phyloP scores from a whole-genome alignment of 1,140 invertebrate species.

The Argopecten irradians region DNA sequence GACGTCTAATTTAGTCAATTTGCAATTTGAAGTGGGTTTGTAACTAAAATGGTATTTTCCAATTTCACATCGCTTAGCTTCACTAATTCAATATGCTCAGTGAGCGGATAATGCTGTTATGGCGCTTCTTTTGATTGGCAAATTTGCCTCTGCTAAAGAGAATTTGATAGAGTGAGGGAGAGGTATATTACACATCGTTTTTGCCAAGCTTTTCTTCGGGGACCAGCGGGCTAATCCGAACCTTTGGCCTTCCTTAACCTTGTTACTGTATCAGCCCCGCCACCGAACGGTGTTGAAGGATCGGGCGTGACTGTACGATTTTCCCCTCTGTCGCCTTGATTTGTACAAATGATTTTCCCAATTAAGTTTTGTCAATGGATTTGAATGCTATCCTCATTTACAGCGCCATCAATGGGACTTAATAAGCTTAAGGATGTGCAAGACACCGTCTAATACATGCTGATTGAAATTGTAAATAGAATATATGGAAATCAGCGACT shows the following conservation, averaged over 20 bases:
- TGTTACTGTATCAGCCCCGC: slow-evolving; percentile 35
- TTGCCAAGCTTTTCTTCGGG: slow-evolving; percentile 36
- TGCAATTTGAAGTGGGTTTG: slow-evolving; percentile 55
- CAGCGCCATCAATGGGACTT: slow-evolving; percentile 43
- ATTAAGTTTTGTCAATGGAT: slow-evolving; percentile 44
- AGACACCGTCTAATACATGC: slow-evolving; percentile 49
- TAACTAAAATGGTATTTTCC: slow-evolving; percentile 57
- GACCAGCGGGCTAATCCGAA: slow-evolving; percentile 37
- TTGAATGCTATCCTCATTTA: slow-evolving; percentile 39
- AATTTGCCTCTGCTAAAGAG: slow-evolving; percentile 47
- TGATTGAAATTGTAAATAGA: slow-evolving; percentile 54
- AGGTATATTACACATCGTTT: slow-evolving; percentile 38
- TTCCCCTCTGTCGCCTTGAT: slow-evolving; percentile 42
- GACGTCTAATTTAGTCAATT: slow-evolving; percentile 56
- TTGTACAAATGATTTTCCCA: slow-evolving; percentile 50
- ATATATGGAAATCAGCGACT: slow-evolving; percentile 34
- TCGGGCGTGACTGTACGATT: slow-evolving; percentile 43
- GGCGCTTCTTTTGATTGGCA: slow-evolving; percentile 40
- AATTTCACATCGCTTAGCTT: slow-evolving; percentile 54
- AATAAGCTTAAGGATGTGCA: slow-evolving; percentile 34
- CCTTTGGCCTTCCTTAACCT: slow-evolving; percentile 35
- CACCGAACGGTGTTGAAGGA: slow-evolving; percentile 37
- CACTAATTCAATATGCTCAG: slow-evolving; percentile 52
- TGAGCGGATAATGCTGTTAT: slow-evolving; percentile 51
- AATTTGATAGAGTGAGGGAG: slow-evolving; percentile 41